Percentiles rank a stretch among this genome's conserved stretches.
Evolutionary conservation across 2,797 vertebrate species (phyloP).

Genomic region (Bryconaethiops microstoma): DNA sequence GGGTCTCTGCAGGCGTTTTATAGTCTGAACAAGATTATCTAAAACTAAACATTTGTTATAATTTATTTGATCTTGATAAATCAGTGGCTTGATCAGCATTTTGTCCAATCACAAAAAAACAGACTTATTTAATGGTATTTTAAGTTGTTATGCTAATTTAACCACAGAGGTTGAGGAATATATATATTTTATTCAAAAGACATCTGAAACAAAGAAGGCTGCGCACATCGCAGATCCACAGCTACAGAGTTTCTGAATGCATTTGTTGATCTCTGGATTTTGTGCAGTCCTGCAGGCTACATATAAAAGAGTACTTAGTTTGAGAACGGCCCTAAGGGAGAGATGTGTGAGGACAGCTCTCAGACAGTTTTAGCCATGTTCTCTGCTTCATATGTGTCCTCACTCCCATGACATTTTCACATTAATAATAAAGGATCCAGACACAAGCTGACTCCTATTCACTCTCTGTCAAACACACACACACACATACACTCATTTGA

Average conservation of each 20-base stretch:
- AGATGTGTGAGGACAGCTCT: constrained; percentile 5
- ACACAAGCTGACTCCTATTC: constrained; percentile 42
- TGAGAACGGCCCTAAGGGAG: constrained; percentile 3
- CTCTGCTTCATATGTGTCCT: constrained; percentile 5
- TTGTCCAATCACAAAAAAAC: neutral
- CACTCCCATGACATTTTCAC: neutral
- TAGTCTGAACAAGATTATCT: constrained; percentile 27
- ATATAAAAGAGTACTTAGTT: constrained; percentile 3
- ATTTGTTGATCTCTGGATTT: constrained; percentile 58
- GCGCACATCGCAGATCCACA: no score
- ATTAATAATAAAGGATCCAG: constrained; percentile 42
- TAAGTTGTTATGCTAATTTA: neutral
- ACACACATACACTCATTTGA: constrained; percentile 38
- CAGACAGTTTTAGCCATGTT: constrained; percentile 14
- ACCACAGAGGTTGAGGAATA: neutral
- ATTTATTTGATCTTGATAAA: constrained; percentile 45
- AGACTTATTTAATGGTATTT: neutral
- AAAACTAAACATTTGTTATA: constrained; percentile 63
- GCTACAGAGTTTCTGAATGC: constrained; percentile 53
- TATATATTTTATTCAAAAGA: neutral
- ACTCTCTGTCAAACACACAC: neutral
- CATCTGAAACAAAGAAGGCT: neutral
- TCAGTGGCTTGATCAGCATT: neutral
- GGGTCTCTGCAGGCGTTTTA: neutral
- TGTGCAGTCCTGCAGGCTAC: constrained; percentile 36